These are phyloP conservation scores for Cryptomyrus ogoouensis DNA, from an alignment of 2,113 vertebrate species.

Conservation along the genomic window DNA sequence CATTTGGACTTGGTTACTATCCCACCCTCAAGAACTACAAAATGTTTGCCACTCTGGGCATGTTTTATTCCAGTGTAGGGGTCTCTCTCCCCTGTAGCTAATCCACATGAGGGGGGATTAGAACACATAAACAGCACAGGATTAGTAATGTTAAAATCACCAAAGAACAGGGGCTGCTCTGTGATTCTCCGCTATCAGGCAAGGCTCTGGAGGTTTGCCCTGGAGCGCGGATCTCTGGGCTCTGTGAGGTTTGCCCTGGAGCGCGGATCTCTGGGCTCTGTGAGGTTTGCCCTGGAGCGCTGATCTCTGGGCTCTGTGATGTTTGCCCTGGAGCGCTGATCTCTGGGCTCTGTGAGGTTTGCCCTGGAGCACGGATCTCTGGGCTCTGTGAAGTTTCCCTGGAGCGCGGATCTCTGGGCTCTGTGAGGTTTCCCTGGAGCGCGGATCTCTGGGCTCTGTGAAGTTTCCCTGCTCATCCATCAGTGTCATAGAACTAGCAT, in stretches of 20 bases:
- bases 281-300: not conserved
- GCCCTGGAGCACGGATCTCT: not conserved
- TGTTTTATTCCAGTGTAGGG: not conserved
- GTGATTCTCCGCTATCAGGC: not conserved
- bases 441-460: not conserved
- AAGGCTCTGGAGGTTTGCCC: not conserved
- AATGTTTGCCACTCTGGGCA: not conserved
- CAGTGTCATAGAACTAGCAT: not conserved
- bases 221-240: not conserved
- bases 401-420: not conserved
- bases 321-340: too few species aligned
- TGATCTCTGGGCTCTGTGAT: not conserved
- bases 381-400: not conserved
- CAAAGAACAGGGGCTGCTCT: not conserved
- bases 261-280: not conserved
- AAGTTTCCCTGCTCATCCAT: not conserved
- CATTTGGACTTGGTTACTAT: not conserved
- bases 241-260: too few species aligned
- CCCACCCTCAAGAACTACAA: not conserved
- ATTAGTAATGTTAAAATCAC: slow-evolving; percentile 32
- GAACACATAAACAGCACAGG: slow-evolving; percentile 36
- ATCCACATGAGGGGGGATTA: slow-evolving; percentile 30
- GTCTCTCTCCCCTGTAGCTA: slow-evolving; percentile 17
- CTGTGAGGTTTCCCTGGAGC: slow-evolving; percentile 7
- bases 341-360: not conserved